Base-by-base conservation (phyloP, 2,888 invertebrate genomes). In the Andrena minutula region DNA sequence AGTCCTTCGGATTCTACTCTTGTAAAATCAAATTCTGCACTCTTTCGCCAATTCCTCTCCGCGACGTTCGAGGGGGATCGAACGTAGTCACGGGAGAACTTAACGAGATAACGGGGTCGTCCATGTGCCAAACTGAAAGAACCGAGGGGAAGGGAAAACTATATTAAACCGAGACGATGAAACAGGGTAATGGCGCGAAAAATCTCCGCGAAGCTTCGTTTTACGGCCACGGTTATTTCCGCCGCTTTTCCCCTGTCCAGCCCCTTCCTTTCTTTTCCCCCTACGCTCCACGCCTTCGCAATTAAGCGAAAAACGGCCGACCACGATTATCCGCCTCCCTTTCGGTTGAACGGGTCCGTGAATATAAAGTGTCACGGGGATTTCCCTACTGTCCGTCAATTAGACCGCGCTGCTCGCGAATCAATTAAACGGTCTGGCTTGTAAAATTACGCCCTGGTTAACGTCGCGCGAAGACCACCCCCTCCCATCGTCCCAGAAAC, bases 161-260 rank as follows among this genome's bases (percentile, higher is more conserved):
- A 35, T 26, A 53, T 53, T 16, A 68, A 63, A 28, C 7, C 12
- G 10, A 20, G 20, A 5, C 47, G 68, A 63, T 28, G 53, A 63
- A 69, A 7, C 26, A 2, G 58, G 58, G 20, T 58, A 75, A 78
- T 28, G 23, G 20, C 5, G 65, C 78, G 51, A 65, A 10, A 53
- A 71, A 61, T 79, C 60, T 66, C 26, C n/a, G 12, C 0, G 51
- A 71, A 61, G 26, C 23, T 64, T 49, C 69, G 32, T 28, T 64
- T 58, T 58, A 79, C 49, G 26, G 12, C 6, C 77, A 26, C 8
- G 10, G 16, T 64, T 58, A 71, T 78, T 70, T 65, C 41, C 26
- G 2, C 6, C 1, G 7, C 16, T 30, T 28, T 8, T 35, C n/a
- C 2, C 2, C n/a, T n/a, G 12, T 71, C 47, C 28, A n/a, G 1